Conservation (phyloP, 2,113 vertebrate species). For the Scopus umbretta region DNA sequence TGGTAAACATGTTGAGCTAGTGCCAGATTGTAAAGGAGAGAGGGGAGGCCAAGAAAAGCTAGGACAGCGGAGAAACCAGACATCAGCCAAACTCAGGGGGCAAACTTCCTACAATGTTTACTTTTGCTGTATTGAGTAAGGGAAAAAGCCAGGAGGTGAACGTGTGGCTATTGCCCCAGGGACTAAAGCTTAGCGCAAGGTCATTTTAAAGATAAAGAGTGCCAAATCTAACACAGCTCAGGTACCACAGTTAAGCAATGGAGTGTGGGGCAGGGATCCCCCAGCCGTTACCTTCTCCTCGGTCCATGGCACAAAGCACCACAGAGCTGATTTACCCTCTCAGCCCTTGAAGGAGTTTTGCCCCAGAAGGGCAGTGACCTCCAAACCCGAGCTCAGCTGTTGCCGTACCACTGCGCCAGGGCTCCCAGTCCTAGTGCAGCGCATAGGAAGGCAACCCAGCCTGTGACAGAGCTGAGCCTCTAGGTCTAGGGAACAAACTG, state of each 20-base stretch:
- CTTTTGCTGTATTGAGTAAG: neutral
- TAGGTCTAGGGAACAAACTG: neutral
- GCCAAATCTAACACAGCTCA: neutral
- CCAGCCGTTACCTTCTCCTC: neutral
- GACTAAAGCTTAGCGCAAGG: neutral
- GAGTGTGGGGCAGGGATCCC: neutral
- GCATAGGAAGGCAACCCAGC: neutral
- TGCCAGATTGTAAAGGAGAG: neutral
- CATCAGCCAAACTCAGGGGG: neutral
- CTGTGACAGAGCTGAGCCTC: neutral
- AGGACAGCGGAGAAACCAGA: neutral
- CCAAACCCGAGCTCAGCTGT: neutral
- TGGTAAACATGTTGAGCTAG: neutral
- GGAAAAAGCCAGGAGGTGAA: neutral
- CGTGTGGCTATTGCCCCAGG: neutral
- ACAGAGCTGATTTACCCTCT: accelerated
- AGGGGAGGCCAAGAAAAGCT: neutral
- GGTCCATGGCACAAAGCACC: neutral
- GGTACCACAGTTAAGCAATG: accelerated
- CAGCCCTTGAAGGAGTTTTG: neutral
- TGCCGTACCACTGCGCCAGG: accelerated
- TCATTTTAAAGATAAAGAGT: neutral
- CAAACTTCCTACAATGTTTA: neutral
- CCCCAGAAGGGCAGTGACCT: neutral
- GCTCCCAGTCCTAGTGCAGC: neutral